phyloP scores from a whole-genome alignment of 2,113 vertebrate genomes.

The Rhinopomastus cyanomelas region DNA sequence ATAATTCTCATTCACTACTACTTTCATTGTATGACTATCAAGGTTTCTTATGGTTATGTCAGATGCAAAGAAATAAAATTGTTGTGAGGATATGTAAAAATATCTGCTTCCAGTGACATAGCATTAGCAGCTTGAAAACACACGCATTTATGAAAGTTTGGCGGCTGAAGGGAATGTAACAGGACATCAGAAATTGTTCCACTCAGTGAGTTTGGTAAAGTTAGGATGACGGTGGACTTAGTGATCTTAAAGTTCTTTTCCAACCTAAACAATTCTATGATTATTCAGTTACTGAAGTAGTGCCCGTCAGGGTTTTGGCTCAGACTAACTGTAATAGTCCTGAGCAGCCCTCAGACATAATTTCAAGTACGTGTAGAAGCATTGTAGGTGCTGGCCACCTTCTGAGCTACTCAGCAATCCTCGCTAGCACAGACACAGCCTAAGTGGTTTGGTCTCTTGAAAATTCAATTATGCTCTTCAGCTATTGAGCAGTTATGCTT shows the following conservation, averaged over 20 bases:
- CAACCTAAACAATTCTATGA: no score
- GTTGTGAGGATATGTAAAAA: neutral
- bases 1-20: neutral
- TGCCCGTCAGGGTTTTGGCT: neutral
- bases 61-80: neutral
- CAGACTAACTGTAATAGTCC: neutral
- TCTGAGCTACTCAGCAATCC: neutral
- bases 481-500: neutral
- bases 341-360: neutral
- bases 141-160: neutral
- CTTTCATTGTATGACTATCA: neutral
- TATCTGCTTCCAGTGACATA: neutral
- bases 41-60: neutral
- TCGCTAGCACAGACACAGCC: neutral
- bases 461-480: neutral
- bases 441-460: neutral
- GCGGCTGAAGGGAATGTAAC: neutral
- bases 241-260: no score
- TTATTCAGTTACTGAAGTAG: neutral
- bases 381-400: neutral
- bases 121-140: neutral
- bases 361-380: neutral
- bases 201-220: no score
- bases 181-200: neutral
- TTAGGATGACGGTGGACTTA: no score